Conservation (phyloP, 35 echinoderm and acorn worm genomes). For the Apostichopus parvimensis region DNA sequence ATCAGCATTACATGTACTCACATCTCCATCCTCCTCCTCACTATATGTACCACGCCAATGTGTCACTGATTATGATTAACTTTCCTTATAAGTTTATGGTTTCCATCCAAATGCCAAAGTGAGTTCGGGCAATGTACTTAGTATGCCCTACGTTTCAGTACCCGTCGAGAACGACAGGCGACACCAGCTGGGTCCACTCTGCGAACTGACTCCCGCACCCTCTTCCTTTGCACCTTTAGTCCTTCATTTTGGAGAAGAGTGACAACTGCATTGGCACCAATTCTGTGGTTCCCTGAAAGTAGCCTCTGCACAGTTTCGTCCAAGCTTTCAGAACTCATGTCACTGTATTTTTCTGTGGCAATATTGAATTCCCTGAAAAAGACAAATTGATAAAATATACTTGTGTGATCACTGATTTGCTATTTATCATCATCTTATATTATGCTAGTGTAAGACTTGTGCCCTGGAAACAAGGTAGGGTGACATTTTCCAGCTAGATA, state of each 20-base stretch:
- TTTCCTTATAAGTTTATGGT: constrained; percentile 49
- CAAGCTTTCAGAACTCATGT: neutral
- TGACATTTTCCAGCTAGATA: no score
- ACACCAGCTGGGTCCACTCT: constrained; percentile 50
- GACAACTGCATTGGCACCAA: neutral
- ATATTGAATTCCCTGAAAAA: neutral
- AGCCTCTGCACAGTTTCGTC: neutral
- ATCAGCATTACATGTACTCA: neutral
- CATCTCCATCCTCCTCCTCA: neutral
- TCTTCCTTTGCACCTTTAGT: neutral
- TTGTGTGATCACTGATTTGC: no score
- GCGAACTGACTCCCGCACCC: constrained; percentile 16
- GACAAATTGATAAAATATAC: no score
- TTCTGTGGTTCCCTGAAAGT: neutral
- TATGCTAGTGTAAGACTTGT: no score
- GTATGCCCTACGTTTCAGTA: constrained; percentile 19
- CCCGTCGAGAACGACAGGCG: constrained; percentile 1
- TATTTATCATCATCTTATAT: no score
- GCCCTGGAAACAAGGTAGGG: no score
- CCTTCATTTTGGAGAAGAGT: constrained; percentile 16
- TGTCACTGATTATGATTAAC: no score
- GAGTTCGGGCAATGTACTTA: constrained; percentile 24
- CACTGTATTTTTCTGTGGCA: neutral
- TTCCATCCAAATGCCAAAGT: constrained; percentile 57
- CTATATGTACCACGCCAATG: neutral